A percentile compares a stretch with the other conserved stretches of the same genome.
phyloP scores from a whole-genome alignment of 2,113 vertebrate genomes.

The Myiopsitta monachus region DNA sequence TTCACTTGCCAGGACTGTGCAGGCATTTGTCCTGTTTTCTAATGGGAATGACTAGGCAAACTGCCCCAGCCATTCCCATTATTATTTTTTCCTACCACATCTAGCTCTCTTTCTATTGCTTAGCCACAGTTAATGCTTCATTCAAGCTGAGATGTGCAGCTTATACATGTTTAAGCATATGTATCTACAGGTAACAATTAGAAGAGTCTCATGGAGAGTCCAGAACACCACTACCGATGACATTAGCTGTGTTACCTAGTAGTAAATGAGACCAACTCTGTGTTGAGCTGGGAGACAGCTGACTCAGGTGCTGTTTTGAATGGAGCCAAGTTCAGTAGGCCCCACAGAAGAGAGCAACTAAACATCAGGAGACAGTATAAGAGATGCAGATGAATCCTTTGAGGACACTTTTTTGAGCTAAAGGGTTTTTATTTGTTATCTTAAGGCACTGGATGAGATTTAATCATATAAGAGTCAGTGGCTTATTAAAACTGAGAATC shows the following conservation, averaged over 20 bases:
- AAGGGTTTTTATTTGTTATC: not conserved
- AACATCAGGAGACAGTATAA: not conserved
- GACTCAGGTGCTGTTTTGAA: not conserved
- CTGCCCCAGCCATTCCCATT: not conserved
- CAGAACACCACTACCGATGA: not conserved
- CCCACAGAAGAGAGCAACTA: not conserved
- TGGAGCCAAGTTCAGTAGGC: not conserved
- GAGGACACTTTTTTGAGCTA: not conserved
- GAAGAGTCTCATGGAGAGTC: not conserved
- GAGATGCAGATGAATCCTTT: not conserved
- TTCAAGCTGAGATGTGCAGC: not conserved
- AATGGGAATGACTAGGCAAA: not conserved
- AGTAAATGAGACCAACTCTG: not conserved
- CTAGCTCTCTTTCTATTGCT: not conserved
- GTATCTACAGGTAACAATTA: not conserved
- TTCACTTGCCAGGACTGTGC: not conserved
- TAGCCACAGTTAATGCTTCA: not conserved
- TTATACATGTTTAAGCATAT: not conserved
- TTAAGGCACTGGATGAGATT: not conserved
- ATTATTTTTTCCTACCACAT: not conserved
- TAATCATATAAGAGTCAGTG: not conserved
- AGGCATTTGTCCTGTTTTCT: not conserved
- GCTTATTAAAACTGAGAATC: not conserved
- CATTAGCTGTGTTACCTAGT: not conserved
- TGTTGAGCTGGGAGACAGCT: not conserved